phyloP scores from a whole-genome alignment of 2,888 invertebrate species.

The Rhamphomyia laevipes region DNA sequence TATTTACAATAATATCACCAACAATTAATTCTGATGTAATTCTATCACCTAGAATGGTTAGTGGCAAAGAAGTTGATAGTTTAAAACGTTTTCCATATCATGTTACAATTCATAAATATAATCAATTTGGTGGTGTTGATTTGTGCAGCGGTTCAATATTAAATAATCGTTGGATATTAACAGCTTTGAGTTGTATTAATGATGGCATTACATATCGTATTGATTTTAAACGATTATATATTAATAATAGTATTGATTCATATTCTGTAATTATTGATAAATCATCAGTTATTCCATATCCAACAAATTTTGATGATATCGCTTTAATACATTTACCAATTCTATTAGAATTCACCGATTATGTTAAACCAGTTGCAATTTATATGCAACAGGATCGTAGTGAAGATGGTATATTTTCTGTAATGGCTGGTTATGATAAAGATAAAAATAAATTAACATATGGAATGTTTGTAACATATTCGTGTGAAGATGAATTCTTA shows the following conservation, averaged over 20 bases:
- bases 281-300: slow-evolving; percentile 5
- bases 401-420: slow-evolving; percentile 9
- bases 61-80: slow-evolving; percentile 11
- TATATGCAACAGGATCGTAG: neutral
- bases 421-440: slow-evolving; percentile 14
- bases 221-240: slow-evolving; percentile 13
- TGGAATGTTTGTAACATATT: slow-evolving; percentile 10
- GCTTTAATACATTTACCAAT: slow-evolving; percentile 15
- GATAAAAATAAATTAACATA: slow-evolving; percentile 11
- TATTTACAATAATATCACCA: too few species aligned
- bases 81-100: slow-evolving; percentile 12
- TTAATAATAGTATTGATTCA: slow-evolving; percentile 2
- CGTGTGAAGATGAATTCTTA: slow-evolving; percentile 4
- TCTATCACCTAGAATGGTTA: neutral
- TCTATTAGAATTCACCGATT: neutral
- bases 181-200: slow-evolving; percentile 10
- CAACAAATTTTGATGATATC: slow-evolving; percentile 9
- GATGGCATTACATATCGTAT: slow-evolving; percentile 3
- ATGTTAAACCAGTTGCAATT: too few species aligned
- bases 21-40: too few species aligned
- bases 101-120: slow-evolving; percentile 7
- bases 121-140: neutral
- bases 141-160: slow-evolving; percentile 16
- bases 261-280: slow-evolving; percentile 11
- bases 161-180: slow-evolving; percentile 13